A percentile compares a stretch with the other conserved stretches of the same genome.
Conservation (phyloP, 2,797 vertebrate genomes). For the Taeniopygia guttata region DNA sequence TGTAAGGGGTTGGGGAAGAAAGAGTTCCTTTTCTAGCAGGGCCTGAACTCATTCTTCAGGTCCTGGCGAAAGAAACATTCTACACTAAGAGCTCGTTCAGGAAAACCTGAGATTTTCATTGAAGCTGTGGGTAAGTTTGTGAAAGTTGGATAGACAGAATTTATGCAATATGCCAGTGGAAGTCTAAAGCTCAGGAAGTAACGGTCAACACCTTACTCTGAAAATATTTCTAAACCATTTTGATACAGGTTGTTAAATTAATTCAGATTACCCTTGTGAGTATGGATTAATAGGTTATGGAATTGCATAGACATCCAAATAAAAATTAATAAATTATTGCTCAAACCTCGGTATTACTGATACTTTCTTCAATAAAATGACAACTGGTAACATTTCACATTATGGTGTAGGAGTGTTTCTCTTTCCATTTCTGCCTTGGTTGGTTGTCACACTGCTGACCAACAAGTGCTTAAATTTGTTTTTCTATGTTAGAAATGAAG, state of each 20-base stretch:
- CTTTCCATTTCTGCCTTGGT: neutral
- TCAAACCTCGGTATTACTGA: neutral
- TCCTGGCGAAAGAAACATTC: neutral
- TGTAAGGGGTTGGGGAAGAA: neutral
- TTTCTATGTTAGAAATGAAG: neutral
- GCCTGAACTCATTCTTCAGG: neutral
- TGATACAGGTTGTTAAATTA: neutral
- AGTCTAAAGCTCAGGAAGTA: neutral
- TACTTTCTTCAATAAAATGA: neutral
- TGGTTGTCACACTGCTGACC: neutral
- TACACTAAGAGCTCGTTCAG: neutral
- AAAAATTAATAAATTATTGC: neutral
- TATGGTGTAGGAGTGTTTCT: neutral
- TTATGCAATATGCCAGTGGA: neutral
- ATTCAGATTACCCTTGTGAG: neutral
- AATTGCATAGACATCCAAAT: neutral
- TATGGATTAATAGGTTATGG: neutral
- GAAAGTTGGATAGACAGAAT: neutral
- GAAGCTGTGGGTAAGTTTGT: neutral
- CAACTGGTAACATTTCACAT: neutral
- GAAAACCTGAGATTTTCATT: neutral
- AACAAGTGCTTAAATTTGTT: neutral
- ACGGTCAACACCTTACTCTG: accelerated
- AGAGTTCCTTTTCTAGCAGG: neutral
- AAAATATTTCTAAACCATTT: neutral